A percentile compares a stretch with the other conserved stretches of the same genome.
Evolutionary conservation across 2,113 vertebrate species (phyloP).

Genomic region (Clarias batrachus): DNA sequence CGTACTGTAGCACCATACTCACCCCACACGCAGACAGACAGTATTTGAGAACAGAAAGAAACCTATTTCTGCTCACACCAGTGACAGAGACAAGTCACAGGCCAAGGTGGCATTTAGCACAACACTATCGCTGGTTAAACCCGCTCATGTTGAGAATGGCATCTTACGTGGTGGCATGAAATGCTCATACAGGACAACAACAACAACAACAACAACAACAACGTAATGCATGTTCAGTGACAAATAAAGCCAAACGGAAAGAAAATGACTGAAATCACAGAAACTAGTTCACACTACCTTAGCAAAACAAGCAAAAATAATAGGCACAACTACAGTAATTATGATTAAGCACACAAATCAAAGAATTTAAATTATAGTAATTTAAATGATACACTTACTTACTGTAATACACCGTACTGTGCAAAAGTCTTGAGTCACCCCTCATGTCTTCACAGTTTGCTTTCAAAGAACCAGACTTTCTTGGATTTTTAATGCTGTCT

Average conservation of each 20-base stretch:
- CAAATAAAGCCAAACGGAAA: background rate
- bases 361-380: background rate
- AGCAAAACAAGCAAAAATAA: background rate
- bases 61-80: constrained; percentile 31
- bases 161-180: background rate
- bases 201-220: background rate
- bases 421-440: no score
- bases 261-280: background rate
- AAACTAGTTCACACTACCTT: background rate
- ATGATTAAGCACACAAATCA: background rate
- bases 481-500: no score
- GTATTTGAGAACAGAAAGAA: constrained; percentile 32
- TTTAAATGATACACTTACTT: background rate
- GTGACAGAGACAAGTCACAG: constrained; percentile 63
- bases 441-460: no score
- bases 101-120: background rate
- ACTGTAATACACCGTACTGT: no score
- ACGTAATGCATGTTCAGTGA: background rate
- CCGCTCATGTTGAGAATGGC: background rate
- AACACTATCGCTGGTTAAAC: background rate
- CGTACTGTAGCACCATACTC: background rate
- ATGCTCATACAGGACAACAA: background rate
- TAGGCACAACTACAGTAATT: background rate
- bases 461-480: no score
- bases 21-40: constrained; percentile 6